Evolutionary conservation across 2,888 invertebrate genomes (phyloP), one percentile per base, ranked within the genome.

Genomic region (Campoplex nolae): DNA sequence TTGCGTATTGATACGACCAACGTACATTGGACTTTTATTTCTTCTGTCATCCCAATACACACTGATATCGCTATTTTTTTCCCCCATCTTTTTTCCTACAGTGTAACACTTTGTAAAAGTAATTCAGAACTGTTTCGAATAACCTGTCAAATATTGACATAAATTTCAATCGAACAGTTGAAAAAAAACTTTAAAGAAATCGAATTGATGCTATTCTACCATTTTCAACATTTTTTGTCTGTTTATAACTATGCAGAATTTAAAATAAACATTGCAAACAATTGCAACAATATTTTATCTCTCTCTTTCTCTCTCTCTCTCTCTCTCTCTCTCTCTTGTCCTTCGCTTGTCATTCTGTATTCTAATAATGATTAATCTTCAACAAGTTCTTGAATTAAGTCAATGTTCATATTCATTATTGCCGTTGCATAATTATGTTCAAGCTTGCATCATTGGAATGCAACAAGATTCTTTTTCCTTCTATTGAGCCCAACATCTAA

Each of bases 11-110:
- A 84, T 83, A 83, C 54, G 73, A 73, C 32, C 70, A 80, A 70
- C 48, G 75, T 42, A 79, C 84, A 71, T 80, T 80, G 84, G 68
- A 80, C 79, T 70, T 75, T 76, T 80, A 51, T 80, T 80, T 80
- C 75, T 54, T 3, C 3, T 23, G 56, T 68, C 35, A 11, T 83
- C 3, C n/a, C 48, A 23, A 62, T 23, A 51, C 58, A 68, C 51
- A 32, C 32, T 28, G 74, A 56, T 65, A 67, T 67, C 13, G 62
- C 23, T 28, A 16, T 73, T 28, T 32, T 32, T 70, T 56, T n/a
- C 48, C 71, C 56, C 54, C 18, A 62, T 65, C 54, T 65, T 70
- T 18, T 7, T 56, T 23, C 42, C 11, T 2, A 51, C n/a, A 76
- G 32, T n/a, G 45, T 23, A 58, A 71, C 23, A 23, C 68, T 18